phyloP scores from a whole-genome alignment of 2,888 invertebrate species.

The Amphipoea oculea region DNA sequence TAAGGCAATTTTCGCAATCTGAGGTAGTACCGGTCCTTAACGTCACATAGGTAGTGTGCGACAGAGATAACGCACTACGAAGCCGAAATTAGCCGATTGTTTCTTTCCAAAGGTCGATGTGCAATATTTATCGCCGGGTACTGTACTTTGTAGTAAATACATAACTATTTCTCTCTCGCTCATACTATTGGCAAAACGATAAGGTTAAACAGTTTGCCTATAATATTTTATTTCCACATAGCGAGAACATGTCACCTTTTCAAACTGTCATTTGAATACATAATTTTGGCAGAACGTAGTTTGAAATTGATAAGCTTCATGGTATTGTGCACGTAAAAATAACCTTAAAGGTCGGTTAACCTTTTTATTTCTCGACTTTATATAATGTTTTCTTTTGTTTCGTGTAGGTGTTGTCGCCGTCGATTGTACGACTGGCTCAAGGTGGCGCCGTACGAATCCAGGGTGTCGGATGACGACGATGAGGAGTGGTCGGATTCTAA shows the following conservation, averaged over 20 bases:
- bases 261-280: neutral
- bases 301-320: neutral
- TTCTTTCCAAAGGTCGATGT: too few relatives aligned
- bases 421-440: slow-evolving; percentile 97
- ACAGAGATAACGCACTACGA: too few relatives aligned
- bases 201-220: neutral
- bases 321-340: neutral
- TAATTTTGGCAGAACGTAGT: neutral
- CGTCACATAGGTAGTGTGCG: too few relatives aligned
- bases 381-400: neutral
- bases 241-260: neutral
- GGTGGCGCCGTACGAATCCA: slow-evolving; percentile 94
- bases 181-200: neutral
- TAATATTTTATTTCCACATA: neutral
- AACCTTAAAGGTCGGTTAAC: neutral
- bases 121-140: too few relatives aligned
- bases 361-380: neutral
- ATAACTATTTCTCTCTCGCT: neutral
- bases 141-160: too few relatives aligned
- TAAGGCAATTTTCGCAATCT: too few relatives aligned
- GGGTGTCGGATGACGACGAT: slow-evolving; percentile 94
- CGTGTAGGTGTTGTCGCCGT: slow-evolving; percentile 93
- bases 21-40: too few relatives aligned
- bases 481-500: slow-evolving; percentile 97
- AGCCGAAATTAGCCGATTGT: too few relatives aligned